phyloP scores from a whole-genome alignment of 2,888 invertebrate genomes.

The Dynastes hyllus region DNA sequence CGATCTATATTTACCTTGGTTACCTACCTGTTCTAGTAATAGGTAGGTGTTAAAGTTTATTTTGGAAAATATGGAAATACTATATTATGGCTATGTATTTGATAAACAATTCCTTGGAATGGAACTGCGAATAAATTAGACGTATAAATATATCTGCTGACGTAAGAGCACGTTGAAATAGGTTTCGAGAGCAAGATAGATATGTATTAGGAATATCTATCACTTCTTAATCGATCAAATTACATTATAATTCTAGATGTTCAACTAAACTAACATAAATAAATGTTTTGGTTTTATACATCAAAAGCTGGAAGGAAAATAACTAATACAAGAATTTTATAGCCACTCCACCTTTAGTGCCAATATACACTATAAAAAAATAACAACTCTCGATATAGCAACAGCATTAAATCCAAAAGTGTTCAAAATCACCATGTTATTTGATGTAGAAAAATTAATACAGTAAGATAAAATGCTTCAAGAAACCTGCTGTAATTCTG shows the following conservation, averaged over 20 bases:
- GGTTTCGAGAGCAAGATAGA: conserved; percentile 5
- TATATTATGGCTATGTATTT: conserved; percentile 33
- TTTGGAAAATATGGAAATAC: conserved; percentile 36
- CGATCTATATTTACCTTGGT: conserved; percentile 34
- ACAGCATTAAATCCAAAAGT: no score
- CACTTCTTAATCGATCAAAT: background rate
- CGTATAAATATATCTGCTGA: conserved; percentile 31
- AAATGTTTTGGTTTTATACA: no score
- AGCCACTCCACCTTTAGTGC: no score
- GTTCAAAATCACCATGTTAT: no score
- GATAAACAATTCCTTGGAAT: conserved; percentile 36
- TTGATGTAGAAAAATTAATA: no score
- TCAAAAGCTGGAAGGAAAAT: no score
- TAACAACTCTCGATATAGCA: no score
- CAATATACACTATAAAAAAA: no score
- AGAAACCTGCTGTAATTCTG: no score
- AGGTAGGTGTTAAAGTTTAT: conserved; percentile 38
- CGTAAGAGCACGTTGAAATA: conserved; percentile 21
- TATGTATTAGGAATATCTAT: background rate
- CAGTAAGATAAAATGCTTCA: no score
- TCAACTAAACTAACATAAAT: no score
- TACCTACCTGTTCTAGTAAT: conserved; percentile 40
- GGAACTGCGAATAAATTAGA: conserved; percentile 29
- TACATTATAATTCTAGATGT: background rate
- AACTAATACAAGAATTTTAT: no score